Evolutionary conservation across 2,113 vertebrate genomes (phyloP), one percentile per base, ranked within the genome.

Genomic region (Ageneiosus marmoratus): DNA sequence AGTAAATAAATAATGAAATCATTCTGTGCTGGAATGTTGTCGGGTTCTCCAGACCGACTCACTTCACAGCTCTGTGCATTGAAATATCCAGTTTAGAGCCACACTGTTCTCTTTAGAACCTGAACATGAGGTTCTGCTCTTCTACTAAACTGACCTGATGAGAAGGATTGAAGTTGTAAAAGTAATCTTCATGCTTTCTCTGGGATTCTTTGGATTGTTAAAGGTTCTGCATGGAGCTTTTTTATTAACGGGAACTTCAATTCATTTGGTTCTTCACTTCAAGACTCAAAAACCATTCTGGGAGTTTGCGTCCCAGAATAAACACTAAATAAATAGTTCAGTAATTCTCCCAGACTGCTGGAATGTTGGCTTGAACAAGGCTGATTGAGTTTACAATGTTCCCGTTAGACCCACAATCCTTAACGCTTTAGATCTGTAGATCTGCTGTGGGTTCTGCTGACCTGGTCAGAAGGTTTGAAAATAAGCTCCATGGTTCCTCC

Each of bases 11-110:
- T 22, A 12, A 41, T n/a, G 20, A 13, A 44, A 20, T 34, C 2
- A 18, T 13, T 44, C 67, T 70, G 67, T 70, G 22, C 37, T 27
- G 69, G 70, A 73, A 73, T 73, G 70, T 9, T 13, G 69, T n/a
- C 22, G 22, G 37, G 24, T 4, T 34, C 5, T 27, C 32, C 32
- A 24, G 9, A 8, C 6, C 32, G 63, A 37, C 16, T 22, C 18
- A 10, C 55, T 58, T 10, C 22, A 24, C 22, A 58, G 55, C 55
- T 1, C 24, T 6, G 53, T 56, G 20, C 20, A 56, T 56, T 24
- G 20, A 24, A 60, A 15, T 27, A 1, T n/a, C 1, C 24, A 27
- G 0, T 3, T 3, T 12, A 5, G 56, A 60, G 53, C 20, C 53
- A 55, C 2, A 16, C 2, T 6, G 20, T 2, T 63, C 62, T 7